phyloP scores from a whole-genome alignment of 2,797 vertebrate species.

The Smutsia temminckii region DNA sequence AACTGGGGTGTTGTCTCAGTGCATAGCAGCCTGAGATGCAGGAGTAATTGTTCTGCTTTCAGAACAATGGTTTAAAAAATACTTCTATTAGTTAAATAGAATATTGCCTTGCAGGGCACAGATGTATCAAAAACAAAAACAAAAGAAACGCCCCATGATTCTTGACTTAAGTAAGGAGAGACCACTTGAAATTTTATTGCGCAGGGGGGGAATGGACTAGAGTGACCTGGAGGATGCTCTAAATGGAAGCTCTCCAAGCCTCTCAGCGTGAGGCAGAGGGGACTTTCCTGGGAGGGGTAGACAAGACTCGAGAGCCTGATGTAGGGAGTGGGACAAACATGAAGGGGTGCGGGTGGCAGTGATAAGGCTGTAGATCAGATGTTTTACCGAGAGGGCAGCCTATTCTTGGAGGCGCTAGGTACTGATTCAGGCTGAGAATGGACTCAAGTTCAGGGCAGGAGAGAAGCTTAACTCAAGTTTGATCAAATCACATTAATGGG shows the following conservation, averaged over 20 bases:
- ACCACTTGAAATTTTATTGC: not conserved
- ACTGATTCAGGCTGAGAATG: not conserved
- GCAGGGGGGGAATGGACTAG: not conserved
- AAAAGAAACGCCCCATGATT: not conserved
- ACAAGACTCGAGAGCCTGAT: not conserved
- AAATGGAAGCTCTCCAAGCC: not conserved
- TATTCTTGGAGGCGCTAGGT: not conserved
- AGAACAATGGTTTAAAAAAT: slow-evolving; percentile 47
- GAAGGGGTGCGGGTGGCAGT: fast-evolving
- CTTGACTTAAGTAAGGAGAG: not conserved
- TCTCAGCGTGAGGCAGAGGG: not conserved
- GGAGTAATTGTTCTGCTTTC: slow-evolving; percentile 49
- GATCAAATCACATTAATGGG: not conserved
- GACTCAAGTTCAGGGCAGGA: not conserved
- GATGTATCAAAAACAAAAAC: not conserved
- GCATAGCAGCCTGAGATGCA: not conserved
- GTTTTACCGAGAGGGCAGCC: not conserved
- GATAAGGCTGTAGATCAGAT: not conserved
- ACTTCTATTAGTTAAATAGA: slow-evolving; percentile 22
- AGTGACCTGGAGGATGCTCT: too few relatives aligned
- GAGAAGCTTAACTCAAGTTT: not conserved
- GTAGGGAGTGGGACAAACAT: fast-evolving
- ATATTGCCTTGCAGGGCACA: slow-evolving; percentile 41
- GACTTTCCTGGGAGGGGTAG: not conserved
- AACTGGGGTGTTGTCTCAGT: slow-evolving; percentile 24